Base-by-base conservation (phyloP, 2,113 vertebrate genomes). In the Gallinago jamesoni region DNA sequence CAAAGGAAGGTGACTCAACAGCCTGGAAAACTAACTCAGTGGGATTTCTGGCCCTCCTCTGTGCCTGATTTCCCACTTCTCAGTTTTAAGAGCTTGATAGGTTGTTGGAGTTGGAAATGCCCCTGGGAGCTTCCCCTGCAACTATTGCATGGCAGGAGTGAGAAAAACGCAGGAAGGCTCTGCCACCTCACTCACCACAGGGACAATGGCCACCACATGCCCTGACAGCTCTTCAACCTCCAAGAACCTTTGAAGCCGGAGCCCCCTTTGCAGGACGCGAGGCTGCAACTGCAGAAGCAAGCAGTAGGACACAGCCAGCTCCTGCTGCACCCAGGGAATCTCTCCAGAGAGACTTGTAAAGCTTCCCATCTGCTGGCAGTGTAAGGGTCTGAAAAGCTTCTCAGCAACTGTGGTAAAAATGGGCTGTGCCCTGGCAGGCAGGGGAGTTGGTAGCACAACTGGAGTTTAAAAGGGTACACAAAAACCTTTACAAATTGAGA, bases 191-290 rank as follows among this genome's bases (percentile, higher is more conserved):
- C 23, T 43, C 63, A 63, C 20, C 43, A 19, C 2, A 1, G 50
- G 35, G 17, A 21, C 28, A 53, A 15, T 14, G 21, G 43, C 37
- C n/a, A 25, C n/a, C 18, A 12, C 0, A 1, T 0, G 1, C 12
- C 10, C 28, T 2, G 2, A 28, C 20, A 28, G 7, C 12, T 53
- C 37, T 56, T 67, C 30, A 66, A 6, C 28, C 10, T 45, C 31
- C 35, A 69, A n/a, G 20, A 66, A 22, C 20, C 41, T 45, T 66
- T 20, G 31, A 66, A 66, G 16, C 39, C 2, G 0, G n/a, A 79
- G 31, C 7, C 19, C 10, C 39, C 5, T 31, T 79, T n/a, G 18
- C 13, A 47, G 56, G 25, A 33, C 0, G 1, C 1, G 14, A 75
- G 13, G 22, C 62, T 41, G 21, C 22, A 55, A 56, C 4, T n/a